Conservation (phyloP, 2,888 invertebrate species). For the Lacanobia oleracea region DNA sequence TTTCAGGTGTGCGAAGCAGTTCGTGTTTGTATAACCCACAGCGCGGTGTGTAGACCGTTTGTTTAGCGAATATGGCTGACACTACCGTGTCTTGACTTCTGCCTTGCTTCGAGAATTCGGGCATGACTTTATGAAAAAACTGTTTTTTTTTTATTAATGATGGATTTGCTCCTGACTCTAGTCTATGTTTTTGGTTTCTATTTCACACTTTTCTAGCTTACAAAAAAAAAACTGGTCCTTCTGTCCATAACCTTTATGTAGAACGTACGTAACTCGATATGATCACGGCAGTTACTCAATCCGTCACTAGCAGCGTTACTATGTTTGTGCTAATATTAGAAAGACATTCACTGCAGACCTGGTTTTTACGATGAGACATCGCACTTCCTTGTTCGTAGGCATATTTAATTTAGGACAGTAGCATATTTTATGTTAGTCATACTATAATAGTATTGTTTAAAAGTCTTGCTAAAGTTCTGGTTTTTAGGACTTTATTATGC, state of each 20-base stretch:
- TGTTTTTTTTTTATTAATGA: no score
- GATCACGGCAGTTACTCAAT: constrained; percentile 54
- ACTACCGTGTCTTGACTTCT: no score
- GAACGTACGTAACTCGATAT: constrained; percentile 58
- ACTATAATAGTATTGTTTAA: not conserved
- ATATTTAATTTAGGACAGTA: constrained; percentile 20
- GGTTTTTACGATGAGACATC: constrained; percentile 46
- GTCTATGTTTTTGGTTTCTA: no score
- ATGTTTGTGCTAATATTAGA: constrained; percentile 55
- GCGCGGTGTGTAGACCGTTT: no score
- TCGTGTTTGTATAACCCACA: no score
- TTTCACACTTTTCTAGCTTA: no score
- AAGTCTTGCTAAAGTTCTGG: not conserved
- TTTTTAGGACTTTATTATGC: not conserved
- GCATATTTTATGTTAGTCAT: constrained; percentile 54
- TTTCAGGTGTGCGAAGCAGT: no score
- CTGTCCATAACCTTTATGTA: constrained; percentile 3
- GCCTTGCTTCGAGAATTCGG: no score
- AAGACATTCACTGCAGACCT: constrained; percentile 46
- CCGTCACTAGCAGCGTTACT: constrained; percentile 43
- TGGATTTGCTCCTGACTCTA: no score
- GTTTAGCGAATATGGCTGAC: no score
- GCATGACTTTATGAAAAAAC: no score
- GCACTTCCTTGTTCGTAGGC: constrained; percentile 47
- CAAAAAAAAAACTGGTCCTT: not conserved